phyloP scores from a whole-genome alignment of 2,888 invertebrate species.

The Drosophila neoperkinsi region DNA sequence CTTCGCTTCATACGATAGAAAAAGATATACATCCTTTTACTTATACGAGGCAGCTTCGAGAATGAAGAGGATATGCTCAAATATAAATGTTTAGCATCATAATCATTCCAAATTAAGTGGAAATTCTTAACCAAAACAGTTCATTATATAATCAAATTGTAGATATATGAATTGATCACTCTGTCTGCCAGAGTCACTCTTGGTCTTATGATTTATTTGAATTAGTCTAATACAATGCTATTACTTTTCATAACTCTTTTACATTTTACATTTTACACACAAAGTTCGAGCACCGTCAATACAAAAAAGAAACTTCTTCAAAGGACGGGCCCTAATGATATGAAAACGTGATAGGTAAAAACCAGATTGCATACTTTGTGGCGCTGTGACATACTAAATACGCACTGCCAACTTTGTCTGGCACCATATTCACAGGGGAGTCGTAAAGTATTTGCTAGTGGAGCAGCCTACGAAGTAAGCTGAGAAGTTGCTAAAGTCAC shows the following conservation, averaged over 20 bases:
- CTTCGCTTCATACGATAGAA: background rate
- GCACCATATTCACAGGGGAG: constrained; percentile 42
- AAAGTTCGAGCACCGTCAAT: constrained; percentile 6
- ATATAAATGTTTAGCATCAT: background rate
- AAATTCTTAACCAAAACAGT: background rate
- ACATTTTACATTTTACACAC: background rate
- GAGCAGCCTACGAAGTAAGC: constrained; percentile 17
- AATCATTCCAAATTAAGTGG: background rate
- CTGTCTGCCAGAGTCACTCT: background rate
- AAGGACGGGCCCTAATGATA: constrained; percentile 36
- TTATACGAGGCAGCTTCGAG: background rate
- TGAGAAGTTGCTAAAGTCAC: constrained; percentile 48
- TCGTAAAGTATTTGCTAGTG: constrained; percentile 49
- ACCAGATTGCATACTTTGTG: constrained; percentile 27
- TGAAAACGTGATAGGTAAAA: constrained; percentile 38
- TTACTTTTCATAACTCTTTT: background rate
- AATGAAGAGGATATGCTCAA: background rate
- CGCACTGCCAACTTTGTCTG: constrained; percentile 12
- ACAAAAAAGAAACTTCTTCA: constrained; percentile 26
- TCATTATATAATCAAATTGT: background rate
- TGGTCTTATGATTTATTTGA: background rate
- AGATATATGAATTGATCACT: background rate
- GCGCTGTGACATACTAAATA: constrained; percentile 32
- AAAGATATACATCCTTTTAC: background rate
- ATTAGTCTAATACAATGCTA: background rate